Base-by-base conservation (phyloP, 2,113 vertebrate genomes). In the Poeciliopsis turrubarensis region DNA sequence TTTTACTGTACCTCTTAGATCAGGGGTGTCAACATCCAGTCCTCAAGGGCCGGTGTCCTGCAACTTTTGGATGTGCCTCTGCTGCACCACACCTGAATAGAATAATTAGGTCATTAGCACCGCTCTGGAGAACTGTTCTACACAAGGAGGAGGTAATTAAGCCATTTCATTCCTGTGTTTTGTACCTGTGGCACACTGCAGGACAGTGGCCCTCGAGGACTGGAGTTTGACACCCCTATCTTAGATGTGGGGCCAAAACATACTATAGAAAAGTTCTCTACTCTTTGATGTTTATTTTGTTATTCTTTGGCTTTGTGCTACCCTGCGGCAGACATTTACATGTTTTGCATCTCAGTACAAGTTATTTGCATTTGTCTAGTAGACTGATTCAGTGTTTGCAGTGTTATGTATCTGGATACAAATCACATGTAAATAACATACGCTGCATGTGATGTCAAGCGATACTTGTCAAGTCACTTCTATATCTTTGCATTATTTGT, bases 341-440 rank as follows among this genome's bases (percentile, higher is more conserved):
- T 78, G 26, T 70, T 70, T 71, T 34, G 19, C 7, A 14, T 11
- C 22, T 22, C 12, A 13, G 10, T 9, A 11, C 31, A 22, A 73
- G 37, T 34, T 25, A 51, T 81, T 62, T 69, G 60, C 54, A 74
- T 77, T 68, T 60, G 34, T 64, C 37, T 34, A 25, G 29, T 9
- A 25, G 9, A 4, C 68, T 57, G 60, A 72, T 61, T 66, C 69
- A 67, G 65, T 51, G 14, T 54, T 32, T 60, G 73, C 25, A 37
- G 41, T 37, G 70, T 60, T 66, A 80, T 57, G 15, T 31, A 63
- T 44, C 15, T 26, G 25, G 77, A 79, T 37, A 44, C 2, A 68
- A 70, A 70, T 68, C 47, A 26, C 6, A 30, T 70, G 37, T 44
- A 77, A 74, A 70, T 37, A 75, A 60, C 13, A 39, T 70, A 39